Evolutionary conservation across 2,797 vertebrate genomes (phyloP), one percentile per base, ranked within the genome.

Genomic region (Leuciscus waleckii): DNA sequence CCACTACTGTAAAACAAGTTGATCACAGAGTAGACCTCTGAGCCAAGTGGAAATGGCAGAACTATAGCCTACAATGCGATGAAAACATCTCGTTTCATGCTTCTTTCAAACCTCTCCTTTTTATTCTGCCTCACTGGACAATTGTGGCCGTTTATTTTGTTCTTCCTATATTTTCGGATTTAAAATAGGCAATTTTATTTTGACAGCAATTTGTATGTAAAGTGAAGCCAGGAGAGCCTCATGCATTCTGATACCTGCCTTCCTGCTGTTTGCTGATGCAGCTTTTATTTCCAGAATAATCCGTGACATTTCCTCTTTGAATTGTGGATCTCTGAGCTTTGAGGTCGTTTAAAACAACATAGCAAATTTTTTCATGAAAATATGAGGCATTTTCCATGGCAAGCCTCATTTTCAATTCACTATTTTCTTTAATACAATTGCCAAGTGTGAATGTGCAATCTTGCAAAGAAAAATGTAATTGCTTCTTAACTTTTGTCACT

Each of bases 161-260:
- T 77, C 90, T 92, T 91, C 91, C 49, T 82, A 86, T 91, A 83
- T 88, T 86, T 92, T 90, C 91, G 92, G 90, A 94, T 93, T 95
- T 91, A 93, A 93, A 95, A 91, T 88, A 94, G 89, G 91, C 92
- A 92, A 94, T 95, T 94, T 93, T 93, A 90, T 94, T 95, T 94
- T 95, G 94, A 95, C 94, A 95, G 94, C 92, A 95, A 95, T 95
- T 95, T 95, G 93, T 94, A 95, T 95, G 93, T 93, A 95, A 95
- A 95, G 92, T 93, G 90, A 83, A 91, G 81, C 79, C 32, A 79
- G 54, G 71, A 81, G 65, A 81, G 81, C 29, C 54, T 71, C 85
- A 90, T 91, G 92, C 91, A 90, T 91, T 88, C 85, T 86, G 87
- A 91, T 91, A 90, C 91, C 88, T 90, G 89, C 86, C 85, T 91